Conservation (phyloP, 2,888 invertebrate genomes). For the Melanostoma scalare region DNA sequence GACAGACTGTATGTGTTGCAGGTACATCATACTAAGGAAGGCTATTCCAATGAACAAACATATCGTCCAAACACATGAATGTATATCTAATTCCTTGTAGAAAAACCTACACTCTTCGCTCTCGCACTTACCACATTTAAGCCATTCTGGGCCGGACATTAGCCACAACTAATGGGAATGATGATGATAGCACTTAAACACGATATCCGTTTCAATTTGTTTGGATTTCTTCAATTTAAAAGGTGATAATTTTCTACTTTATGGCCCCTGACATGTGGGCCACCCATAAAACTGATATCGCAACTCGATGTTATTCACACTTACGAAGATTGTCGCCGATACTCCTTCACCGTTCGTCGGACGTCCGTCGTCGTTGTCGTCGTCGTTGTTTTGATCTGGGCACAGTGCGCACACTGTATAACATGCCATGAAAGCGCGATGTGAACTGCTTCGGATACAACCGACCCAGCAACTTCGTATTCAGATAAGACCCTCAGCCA, state of each 20-base stretch:
- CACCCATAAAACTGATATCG: conserved; percentile 82
- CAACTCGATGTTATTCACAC: conserved; percentile 73
- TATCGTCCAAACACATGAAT: conserved; percentile 30
- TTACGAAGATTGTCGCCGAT: conserved; percentile 73
- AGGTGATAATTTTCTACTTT: conserved; percentile 83
- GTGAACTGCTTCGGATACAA: conserved; percentile 69
- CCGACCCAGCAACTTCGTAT: conserved; percentile 71
- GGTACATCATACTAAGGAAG: conserved; percentile 14
- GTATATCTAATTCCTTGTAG: conserved; percentile 55
- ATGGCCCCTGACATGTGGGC: conserved; percentile 82
- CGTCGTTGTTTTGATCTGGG: conserved; percentile 63
- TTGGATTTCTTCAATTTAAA: conserved; percentile 82
- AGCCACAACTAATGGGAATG: conserved; percentile 79
- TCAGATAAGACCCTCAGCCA: conserved; percentile 65
- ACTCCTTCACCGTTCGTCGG: conserved; percentile 59
- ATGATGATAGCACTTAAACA: conserved; percentile 82
- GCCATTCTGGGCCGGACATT: conserved; percentile 70
- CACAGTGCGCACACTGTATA: conserved; percentile 64
- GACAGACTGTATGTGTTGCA: conserved; percentile 10
- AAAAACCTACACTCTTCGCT: conserved; percentile 50
- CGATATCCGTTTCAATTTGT: conserved; percentile 83
- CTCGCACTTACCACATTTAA: conserved; percentile 64
- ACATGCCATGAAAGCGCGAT: conserved; percentile 75
- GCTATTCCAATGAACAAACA: background rate
- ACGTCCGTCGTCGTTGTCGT: conserved; percentile 38